These are phyloP conservation scores for Octopus bimaculoides DNA, from an alignment of 1,140 invertebrate genomes.

Conservation along the genomic window DNA sequence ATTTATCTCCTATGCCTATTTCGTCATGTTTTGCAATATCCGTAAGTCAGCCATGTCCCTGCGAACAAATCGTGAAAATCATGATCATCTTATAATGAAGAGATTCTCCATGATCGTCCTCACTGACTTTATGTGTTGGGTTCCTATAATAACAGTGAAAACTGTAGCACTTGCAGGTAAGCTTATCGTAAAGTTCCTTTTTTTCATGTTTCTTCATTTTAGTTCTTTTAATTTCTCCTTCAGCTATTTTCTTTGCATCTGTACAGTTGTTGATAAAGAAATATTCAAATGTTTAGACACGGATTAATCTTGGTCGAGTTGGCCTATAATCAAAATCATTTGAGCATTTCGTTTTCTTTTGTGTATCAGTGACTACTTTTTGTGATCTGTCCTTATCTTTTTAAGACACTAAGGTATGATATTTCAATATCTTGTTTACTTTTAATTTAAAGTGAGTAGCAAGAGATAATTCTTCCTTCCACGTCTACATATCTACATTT, in stretches of 20 bases:
- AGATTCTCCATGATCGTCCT: conserved; percentile 51
- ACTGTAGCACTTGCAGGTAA: conserved; percentile 32
- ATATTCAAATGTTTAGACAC: no score
- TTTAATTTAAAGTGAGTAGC: no score
- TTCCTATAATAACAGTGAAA: conserved; percentile 47
- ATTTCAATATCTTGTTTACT: no score
- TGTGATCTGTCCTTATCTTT: no score
- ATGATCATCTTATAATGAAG: conserved; percentile 58
- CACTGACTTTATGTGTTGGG: conserved; percentile 55
- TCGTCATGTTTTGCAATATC: conserved; percentile 65
- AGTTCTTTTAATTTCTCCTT: background rate
- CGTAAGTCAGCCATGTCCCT: conserved; percentile 65
- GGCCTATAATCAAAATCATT: no score
- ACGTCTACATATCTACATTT: no score
- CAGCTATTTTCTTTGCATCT: conserved; percentile 54
- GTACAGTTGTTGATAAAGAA: no score
- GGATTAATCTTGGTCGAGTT: no score
- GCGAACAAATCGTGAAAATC: conserved; percentile 62
- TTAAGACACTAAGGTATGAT: no score
- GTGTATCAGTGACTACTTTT: no score
- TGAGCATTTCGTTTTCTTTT: no score
- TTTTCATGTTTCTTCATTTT: background rate
- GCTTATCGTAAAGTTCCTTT: background rate
- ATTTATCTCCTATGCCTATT: conserved; percentile 53
- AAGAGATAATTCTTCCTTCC: no score